phyloP scores from a whole-genome alignment of 2,888 invertebrate species.

The Pyralis farinalis region DNA sequence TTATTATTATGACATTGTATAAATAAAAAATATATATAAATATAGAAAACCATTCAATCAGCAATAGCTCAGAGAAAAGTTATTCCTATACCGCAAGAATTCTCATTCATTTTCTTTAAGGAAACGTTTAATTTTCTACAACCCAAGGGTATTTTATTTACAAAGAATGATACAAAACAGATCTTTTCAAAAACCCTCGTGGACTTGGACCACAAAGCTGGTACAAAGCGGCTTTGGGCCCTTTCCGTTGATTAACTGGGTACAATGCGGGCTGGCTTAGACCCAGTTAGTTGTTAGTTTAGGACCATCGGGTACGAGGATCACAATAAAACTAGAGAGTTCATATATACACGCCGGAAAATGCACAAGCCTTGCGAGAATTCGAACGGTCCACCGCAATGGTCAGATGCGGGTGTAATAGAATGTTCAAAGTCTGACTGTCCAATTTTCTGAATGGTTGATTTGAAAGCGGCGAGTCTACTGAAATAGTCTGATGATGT shows the following conservation, averaged over 20 bases:
- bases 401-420: neutral
- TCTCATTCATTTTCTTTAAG: no score
- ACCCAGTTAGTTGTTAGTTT: conserved; percentile 8
- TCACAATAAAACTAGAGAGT: conserved; percentile 1
- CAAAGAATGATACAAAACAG: conserved; percentile 1
- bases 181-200: conserved; percentile 7
- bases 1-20: no score
- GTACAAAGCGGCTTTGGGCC: neutral
- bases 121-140: neutral
- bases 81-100: no score
- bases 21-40: no score
- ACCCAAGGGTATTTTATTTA: neutral
- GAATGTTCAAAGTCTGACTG: no score
- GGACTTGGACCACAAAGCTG: conserved; percentile 1
- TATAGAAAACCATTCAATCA: no score
- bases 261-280: conserved; percentile 6
- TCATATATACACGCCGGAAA: neutral
- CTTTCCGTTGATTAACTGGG: conserved; percentile 5
- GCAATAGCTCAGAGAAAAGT: no score
- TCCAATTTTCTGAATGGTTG: no score
- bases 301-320: neutral
- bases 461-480: no score
- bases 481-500: no score
- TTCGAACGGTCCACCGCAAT: neutral
- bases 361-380: neutral